Evolutionary conservation across 1,140 invertebrate genomes (phyloP), one percentile per base, ranked within the genome.

Genomic region (Trachymyrmex cornetzi): DNA sequence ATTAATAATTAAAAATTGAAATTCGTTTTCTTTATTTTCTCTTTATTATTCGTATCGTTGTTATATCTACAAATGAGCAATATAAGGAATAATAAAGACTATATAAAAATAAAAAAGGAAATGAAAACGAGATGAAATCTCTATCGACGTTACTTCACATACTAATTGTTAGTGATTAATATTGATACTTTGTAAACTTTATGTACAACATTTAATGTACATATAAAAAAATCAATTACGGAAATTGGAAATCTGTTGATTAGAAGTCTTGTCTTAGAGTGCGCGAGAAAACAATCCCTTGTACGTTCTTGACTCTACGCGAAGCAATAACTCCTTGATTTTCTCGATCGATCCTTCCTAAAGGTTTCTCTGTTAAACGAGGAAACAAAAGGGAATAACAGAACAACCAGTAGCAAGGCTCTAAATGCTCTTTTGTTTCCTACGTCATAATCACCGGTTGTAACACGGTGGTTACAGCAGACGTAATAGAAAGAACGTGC

Each of bases 221-320:
- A 64, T 44, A 50, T 63, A 19, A 19, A 69, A 80, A 69, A 66
- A 64, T 66, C 44, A 44, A 22, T 67, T n/a, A 30, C n/a, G 34
- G 16, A 66, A 66, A 59, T 44, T 77, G 34, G 14, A 44, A 44
- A 38, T 16, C 55, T 34, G 14, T 77, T 27, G 12, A 34, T 34
- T n/a, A 57, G 30, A 38, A 74, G 24, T 1, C 5, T 3, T 44
- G 12, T 59, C n/a, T 59, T 57, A 11, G n/a, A 11, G n/a, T n/a
- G n/a, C 12, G 50, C 11, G 6, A 34, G 3, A 57, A 44, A 57
- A 57, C 19, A 74, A 74, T 16, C 50, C 24, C n/a, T 74, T 74
- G 16, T 22, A 27, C 69, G 16, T 19, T 30, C 48, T 27, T 53
- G 12, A 71, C 12, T 34, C 34, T 71, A 50, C 24, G 24, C 24